A percentile compares a stretch with the other conserved stretches of the same genome.
Evolutionary conservation across 1,140 invertebrate genomes (phyloP).

Genomic region (Drosophila simulans): DNA sequence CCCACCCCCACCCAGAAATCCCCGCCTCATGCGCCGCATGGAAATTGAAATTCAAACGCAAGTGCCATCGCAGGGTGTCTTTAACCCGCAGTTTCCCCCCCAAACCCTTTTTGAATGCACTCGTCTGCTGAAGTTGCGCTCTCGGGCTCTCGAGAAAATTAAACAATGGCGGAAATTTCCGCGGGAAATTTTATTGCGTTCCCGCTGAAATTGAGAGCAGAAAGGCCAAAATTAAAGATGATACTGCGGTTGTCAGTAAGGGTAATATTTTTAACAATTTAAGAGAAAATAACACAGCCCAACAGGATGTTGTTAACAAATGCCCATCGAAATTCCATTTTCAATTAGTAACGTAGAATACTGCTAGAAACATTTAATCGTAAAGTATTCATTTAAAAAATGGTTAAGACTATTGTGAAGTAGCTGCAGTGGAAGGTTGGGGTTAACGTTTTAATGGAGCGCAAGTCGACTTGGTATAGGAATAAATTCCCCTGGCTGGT

Average conservation of each 20-base stretch:
- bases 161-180: slow-evolving; percentile 45
- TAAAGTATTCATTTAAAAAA: no score
- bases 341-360: background rate
- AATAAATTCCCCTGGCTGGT: slow-evolving; percentile 33
- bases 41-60: slow-evolving; percentile 57
- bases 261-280: no score
- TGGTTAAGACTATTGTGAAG: no score
- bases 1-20: no score
- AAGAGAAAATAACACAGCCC: no score
- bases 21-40: background rate
- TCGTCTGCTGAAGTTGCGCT: slow-evolving; percentile 5
- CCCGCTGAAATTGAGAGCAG: slow-evolving; percentile 20
- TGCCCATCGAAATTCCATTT: no score
- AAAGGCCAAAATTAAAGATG: slow-evolving; percentile 11
- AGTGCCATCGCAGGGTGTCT: slow-evolving; percentile 28
- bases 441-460: slow-evolving; percentile 3
- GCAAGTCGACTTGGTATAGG: slow-evolving; percentile 5
- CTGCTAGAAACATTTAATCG: background rate
- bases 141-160: slow-evolving; percentile 28
- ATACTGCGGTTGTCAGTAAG: background rate
- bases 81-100: background rate
- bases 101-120: slow-evolving; percentile 10
- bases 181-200: slow-evolving; percentile 43
- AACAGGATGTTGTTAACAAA: no score
- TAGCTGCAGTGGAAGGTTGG: background rate